Conservation (phyloP, 2,797 vertebrate genomes). For the Paedocypris micromegethes region DNA sequence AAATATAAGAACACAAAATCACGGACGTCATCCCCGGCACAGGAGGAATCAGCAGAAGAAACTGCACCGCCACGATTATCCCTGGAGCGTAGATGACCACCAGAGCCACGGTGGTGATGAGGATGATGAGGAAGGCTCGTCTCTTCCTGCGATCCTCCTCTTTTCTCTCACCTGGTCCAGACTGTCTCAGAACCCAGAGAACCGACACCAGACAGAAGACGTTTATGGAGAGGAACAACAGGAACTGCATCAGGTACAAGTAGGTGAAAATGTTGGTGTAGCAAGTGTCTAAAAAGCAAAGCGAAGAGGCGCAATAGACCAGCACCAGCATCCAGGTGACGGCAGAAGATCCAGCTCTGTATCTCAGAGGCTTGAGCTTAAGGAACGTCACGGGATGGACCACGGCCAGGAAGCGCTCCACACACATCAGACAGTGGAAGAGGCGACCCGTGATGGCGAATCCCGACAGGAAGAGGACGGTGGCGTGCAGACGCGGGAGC, state of each 20-base stretch:
- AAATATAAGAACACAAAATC: background rate
- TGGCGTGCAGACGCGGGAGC: background rate
- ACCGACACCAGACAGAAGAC: slow-evolving; percentile 36
- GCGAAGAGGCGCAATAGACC: background rate
- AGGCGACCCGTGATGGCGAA: background rate
- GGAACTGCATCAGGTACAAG: slow-evolving; percentile 8
- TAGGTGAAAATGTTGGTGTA: rapidly evolving
- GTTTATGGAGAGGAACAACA: slow-evolving; percentile 13
- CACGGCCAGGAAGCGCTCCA: slow-evolving; percentile 43
- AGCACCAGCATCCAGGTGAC: slow-evolving; percentile 30
- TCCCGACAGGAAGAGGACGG: background rate
- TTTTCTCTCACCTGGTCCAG: slow-evolving; percentile 31
- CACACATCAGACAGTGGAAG: slow-evolving; percentile 39
- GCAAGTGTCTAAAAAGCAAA: background rate
- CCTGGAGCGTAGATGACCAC: slow-evolving; percentile 25
- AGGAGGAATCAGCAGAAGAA: background rate
- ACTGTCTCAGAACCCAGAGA: slow-evolving; percentile 34
- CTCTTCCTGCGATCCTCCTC: slow-evolving; percentile 33
- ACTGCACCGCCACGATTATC: slow-evolving; percentile 6
- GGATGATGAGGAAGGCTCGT: slow-evolving; percentile 35
- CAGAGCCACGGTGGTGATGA: slow-evolving; percentile 15
- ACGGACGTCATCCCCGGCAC: background rate
- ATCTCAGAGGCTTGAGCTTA: slow-evolving; percentile 41
- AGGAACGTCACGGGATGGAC: slow-evolving; percentile 42
- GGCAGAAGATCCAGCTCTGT: slow-evolving; percentile 9